phyloP scores from a whole-genome alignment of 1,140 invertebrate species.

The Drosophila prosaltans region DNA sequence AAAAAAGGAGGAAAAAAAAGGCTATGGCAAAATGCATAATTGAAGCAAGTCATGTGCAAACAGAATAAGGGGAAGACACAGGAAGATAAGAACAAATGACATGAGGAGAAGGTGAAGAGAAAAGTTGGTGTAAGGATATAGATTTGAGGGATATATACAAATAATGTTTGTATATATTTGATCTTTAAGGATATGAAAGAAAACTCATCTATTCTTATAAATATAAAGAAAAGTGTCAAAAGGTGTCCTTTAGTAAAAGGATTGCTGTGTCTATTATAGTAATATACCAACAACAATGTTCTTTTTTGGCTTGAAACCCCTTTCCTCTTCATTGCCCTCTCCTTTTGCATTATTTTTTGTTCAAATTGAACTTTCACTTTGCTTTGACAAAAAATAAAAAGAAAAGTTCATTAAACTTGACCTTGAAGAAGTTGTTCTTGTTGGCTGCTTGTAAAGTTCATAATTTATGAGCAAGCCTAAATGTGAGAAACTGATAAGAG shows the following conservation, averaged over 20 bases:
- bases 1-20: neutral
- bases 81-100: neutral
- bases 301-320: too few species aligned
- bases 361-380: constrained; percentile 23
- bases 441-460: constrained; percentile 26
- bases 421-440: constrained; percentile 32
- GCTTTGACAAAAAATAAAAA: constrained; percentile 4
- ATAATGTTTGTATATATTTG: too few species aligned
- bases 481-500: neutral
- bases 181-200: too few species aligned
- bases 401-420: constrained; percentile 45
- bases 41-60: constrained; percentile 64
- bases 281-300: too few species aligned
- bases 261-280: too few species aligned
- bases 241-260: too few species aligned
- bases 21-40: constrained; percentile 50
- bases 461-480: neutral
- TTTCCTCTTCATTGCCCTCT: neutral
- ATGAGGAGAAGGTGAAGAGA: too few species aligned
- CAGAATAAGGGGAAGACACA: neutral
- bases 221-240: too few species aligned
- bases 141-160: too few species aligned
- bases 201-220: too few species aligned
- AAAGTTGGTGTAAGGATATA: too few species aligned
- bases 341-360: neutral